A percentile compares a stretch with the other conserved stretches of the same genome.
Conservation (phyloP, 2,113 vertebrate genomes). For the Plectropomus leopardus region DNA sequence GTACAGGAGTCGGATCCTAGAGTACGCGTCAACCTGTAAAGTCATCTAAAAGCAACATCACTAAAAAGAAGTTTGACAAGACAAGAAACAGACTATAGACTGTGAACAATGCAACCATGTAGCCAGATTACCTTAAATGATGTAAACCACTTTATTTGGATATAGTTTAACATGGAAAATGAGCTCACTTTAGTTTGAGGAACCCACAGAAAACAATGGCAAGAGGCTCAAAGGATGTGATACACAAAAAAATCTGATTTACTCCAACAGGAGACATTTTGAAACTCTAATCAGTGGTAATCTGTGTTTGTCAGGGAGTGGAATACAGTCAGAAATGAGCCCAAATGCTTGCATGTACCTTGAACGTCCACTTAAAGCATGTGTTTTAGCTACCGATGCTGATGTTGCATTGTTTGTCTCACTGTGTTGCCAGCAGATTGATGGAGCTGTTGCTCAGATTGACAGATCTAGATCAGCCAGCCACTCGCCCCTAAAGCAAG, state of each 20-base stretch:
- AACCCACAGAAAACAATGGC: constrained; percentile 33
- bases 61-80: too few relatives aligned
- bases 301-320: too few relatives aligned
- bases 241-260: constrained; percentile 5
- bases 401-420: constrained; percentile 50
- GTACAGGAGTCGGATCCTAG: too few relatives aligned
- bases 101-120: too few relatives aligned
- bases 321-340: neutral
- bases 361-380: neutral
- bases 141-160: too few relatives aligned
- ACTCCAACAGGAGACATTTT: neutral
- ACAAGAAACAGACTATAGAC: too few relatives aligned
- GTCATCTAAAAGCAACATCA: too few relatives aligned
- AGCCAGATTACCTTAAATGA: too few relatives aligned
- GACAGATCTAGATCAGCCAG: constrained; percentile 64
- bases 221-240: constrained; percentile 19
- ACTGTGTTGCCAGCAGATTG: constrained; percentile 56
- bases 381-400: constrained; percentile 43
- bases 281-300: neutral
- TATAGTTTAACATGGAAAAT: too few relatives aligned
- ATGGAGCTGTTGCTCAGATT: constrained; percentile 58
- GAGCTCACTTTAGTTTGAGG: neutral
- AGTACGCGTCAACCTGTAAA: too few relatives aligned
- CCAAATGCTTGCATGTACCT: neutral
- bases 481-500: constrained; percentile 42